Conservation (phyloP, 2,888 invertebrate species). For the Stenoptilia bipunctidactyla region DNA sequence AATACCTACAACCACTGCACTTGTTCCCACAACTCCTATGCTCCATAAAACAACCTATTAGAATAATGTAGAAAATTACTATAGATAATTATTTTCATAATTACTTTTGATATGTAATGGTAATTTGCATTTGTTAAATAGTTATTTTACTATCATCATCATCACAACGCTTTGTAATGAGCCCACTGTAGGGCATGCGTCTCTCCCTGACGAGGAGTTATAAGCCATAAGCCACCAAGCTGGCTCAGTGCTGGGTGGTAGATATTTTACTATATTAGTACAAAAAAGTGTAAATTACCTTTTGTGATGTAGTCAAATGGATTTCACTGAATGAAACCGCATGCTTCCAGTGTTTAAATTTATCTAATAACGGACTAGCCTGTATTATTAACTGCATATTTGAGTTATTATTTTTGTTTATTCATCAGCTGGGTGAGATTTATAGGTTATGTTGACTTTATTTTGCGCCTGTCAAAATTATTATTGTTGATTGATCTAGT, state of each 20-base stretch:
- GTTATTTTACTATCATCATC: too few relatives aligned
- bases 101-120: too few relatives aligned
- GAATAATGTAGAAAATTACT: too few relatives aligned
- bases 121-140: too few relatives aligned
- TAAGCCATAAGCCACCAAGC: too few relatives aligned
- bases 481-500: too few relatives aligned
- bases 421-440: background rate
- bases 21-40: constrained; percentile 76
- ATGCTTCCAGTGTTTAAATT: constrained; percentile 66
- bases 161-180: too few relatives aligned
- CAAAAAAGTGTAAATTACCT: constrained; percentile 56
- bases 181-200: too few relatives aligned
- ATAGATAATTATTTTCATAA: too few relatives aligned
- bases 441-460: background rate
- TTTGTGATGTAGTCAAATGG: constrained; percentile 76
- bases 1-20: constrained; percentile 85
- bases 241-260: too few relatives aligned
- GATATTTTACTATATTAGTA: too few relatives aligned
- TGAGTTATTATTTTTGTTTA: background rate
- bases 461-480: background rate
- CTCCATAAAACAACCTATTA: constrained; percentile 78
- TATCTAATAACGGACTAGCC: constrained; percentile 66
- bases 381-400: constrained; percentile 65
- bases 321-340: constrained; percentile 55
- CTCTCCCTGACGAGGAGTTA: too few relatives aligned